Percentiles rank a stretch among this genome's conserved stretches.
Conservation (phyloP, 2,113 vertebrate species). For the Stegastes partitus region DNA sequence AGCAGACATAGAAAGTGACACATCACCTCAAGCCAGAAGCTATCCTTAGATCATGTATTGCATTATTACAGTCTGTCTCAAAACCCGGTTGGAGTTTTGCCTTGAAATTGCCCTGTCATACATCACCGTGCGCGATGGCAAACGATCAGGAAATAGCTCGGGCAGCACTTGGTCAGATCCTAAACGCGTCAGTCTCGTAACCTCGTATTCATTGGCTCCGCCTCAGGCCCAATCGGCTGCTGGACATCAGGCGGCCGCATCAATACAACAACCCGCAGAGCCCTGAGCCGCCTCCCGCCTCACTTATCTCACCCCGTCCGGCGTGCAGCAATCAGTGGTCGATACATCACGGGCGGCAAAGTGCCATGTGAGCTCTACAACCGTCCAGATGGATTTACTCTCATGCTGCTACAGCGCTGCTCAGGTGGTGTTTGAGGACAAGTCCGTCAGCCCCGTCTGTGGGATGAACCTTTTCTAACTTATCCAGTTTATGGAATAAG, state of each 20-base stretch:
- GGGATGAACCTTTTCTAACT: neutral
- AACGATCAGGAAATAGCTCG: constrained; percentile 18
- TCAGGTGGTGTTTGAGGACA: neutral
- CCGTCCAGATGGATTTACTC: constrained; percentile 32
- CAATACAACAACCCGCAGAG: constrained; percentile 34
- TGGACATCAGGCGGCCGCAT: constrained; percentile 30
- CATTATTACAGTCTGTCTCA: neutral
- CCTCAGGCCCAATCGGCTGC: constrained; percentile 18
- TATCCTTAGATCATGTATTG: neutral
- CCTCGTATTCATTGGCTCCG: constrained; percentile 18
- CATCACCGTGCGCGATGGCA: neutral
- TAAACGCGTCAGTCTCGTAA: constrained; percentile 23
- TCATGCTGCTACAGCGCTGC: neutral
- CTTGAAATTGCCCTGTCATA: neutral
- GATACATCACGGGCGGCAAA: constrained; percentile 35
- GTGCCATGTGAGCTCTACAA: constrained; percentile 31
- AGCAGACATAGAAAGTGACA: neutral
- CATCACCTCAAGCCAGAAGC: neutral
- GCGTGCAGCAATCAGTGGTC: constrained; percentile 37
- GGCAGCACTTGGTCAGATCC: neutral
- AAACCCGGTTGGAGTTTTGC: neutral
- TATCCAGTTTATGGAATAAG: neutral
- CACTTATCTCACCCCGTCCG: constrained; percentile 41
- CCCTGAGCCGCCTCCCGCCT: constrained; percentile 19
- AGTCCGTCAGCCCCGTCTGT: neutral